phyloP scores from a whole-genome alignment of 2,797 vertebrate genomes.

The Chiroxiphia lanceolata region DNA sequence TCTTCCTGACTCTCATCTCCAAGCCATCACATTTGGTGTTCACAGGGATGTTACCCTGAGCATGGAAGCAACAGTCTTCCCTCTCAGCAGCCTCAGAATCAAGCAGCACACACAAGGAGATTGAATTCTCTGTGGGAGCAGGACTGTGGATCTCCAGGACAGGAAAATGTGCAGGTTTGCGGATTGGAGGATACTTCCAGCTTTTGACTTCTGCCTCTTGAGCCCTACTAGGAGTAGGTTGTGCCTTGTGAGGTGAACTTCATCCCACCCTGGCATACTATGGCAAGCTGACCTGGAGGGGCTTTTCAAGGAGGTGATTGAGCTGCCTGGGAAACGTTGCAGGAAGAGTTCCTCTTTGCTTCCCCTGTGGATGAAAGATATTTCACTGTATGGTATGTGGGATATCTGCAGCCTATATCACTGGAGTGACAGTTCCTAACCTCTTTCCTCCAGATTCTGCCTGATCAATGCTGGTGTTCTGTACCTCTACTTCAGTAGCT shows the following conservation, averaged over 20 bases:
- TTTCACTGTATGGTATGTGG: background rate
- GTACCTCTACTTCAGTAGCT: conserved; percentile 98
- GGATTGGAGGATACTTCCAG: background rate
- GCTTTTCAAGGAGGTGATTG: background rate
- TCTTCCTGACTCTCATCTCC: background rate
- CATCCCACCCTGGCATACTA: background rate
- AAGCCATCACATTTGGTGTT: no score
- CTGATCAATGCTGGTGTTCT: conserved; percentile 97
- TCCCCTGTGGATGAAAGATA: background rate
- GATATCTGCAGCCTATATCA: background rate
- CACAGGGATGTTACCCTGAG: background rate
- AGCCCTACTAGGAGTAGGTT: background rate
- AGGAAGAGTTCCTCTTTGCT: background rate
- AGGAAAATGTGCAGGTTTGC: background rate
- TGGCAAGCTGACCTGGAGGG: background rate
- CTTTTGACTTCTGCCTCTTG: background rate
- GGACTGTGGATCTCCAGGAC: background rate
- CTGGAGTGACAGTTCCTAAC: background rate
- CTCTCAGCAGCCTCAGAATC: background rate
- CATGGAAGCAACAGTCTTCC: background rate
- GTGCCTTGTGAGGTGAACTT: background rate
- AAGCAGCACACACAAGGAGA: background rate
- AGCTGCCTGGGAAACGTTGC: background rate
- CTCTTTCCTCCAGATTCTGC: conserved; percentile 86
- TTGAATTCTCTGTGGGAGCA: background rate